phyloP scores from a whole-genome alignment of 2,888 invertebrate genomes.

The Papilio gigon region DNA sequence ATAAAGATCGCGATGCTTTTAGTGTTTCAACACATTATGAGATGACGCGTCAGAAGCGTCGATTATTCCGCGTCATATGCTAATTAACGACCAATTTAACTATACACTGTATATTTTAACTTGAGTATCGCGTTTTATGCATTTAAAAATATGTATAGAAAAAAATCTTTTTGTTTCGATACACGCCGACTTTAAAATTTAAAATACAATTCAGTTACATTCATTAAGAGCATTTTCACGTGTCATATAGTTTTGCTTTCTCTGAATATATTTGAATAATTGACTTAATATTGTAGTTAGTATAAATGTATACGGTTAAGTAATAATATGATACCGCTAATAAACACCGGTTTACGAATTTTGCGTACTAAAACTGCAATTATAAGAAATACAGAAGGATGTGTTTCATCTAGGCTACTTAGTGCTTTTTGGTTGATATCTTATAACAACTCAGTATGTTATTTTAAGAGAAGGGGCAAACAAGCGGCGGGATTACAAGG shows the following conservation, averaged over 20 bases:
- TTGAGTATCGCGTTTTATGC: slow-evolving; percentile 25
- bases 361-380: too few relatives aligned
- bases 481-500: too few relatives aligned
- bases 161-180: slow-evolving; percentile 14
- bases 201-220: not conserved
- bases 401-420: too few relatives aligned
- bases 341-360: too few relatives aligned
- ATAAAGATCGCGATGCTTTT: slow-evolving; percentile 39
- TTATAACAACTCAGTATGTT: too few relatives aligned
- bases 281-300: too few relatives aligned
- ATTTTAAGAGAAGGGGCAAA: too few relatives aligned
- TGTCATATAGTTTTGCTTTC: slow-evolving; percentile 9
- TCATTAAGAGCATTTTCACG: not conserved
- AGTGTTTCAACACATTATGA: slow-evolving; percentile 34
- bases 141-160: slow-evolving; percentile 10
- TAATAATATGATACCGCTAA: too few relatives aligned
- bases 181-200: not conserved
- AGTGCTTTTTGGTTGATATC: too few relatives aligned
- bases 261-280: not conserved
- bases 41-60: not conserved
- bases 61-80: slow-evolving; percentile 36
- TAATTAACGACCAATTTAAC: slow-evolving; percentile 40
- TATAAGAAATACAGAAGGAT: too few relatives aligned
- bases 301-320: too few relatives aligned
- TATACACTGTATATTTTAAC: slow-evolving; percentile 27